Percentiles rank a stretch among this genome's conserved stretches.
phyloP scores from a whole-genome alignment of 2,113 vertebrate species.

The Anoplopoma fimbria region DNA sequence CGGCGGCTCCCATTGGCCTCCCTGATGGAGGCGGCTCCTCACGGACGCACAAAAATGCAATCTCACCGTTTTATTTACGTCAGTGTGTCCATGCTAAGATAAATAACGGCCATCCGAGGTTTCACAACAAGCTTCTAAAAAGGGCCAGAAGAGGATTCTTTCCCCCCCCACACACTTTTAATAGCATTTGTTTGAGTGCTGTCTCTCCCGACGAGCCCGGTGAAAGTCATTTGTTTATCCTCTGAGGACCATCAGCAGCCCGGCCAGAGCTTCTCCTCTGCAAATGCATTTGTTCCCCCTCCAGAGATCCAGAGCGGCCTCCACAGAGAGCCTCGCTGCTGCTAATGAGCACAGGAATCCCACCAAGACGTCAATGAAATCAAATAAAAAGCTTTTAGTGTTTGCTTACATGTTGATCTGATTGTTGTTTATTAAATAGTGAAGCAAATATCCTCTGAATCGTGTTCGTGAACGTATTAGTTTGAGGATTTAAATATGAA shows the following conservation, averaged over 20 bases:
- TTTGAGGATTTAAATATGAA: background rate
- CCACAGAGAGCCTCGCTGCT: slow-evolving; percentile 50
- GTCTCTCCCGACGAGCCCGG: slow-evolving; percentile 43
- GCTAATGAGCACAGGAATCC: slow-evolving; percentile 66
- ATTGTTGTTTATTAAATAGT: slow-evolving; percentile 25
- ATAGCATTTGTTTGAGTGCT: slow-evolving; percentile 72
- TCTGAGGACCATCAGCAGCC: slow-evolving; percentile 67
- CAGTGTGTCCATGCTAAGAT: slow-evolving; percentile 20
- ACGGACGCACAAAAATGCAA: slow-evolving; percentile 8
- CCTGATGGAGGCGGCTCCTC: slow-evolving; percentile 25
- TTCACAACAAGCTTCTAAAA: slow-evolving; percentile 41
- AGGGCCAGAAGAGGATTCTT: slow-evolving; percentile 49
- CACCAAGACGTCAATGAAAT: slow-evolving; percentile 49
- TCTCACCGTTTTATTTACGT: slow-evolving; percentile 17
- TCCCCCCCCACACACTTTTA: slow-evolving; percentile 25
- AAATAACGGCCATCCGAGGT: slow-evolving; percentile 49
- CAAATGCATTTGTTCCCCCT: slow-evolving; percentile 73
- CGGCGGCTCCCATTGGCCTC: background rate
- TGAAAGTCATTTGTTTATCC: slow-evolving; percentile 66
- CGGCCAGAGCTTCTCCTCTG: no score
- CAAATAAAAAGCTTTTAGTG: slow-evolving; percentile 65
- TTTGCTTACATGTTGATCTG: slow-evolving; percentile 48
- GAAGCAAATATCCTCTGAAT: slow-evolving; percentile 9
- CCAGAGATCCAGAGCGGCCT: slow-evolving; percentile 43
- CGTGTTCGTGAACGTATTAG: background rate